Evolutionary conservation across 2,888 invertebrate genomes (phyloP).

Genomic region (Orthosia cruda): DNA sequence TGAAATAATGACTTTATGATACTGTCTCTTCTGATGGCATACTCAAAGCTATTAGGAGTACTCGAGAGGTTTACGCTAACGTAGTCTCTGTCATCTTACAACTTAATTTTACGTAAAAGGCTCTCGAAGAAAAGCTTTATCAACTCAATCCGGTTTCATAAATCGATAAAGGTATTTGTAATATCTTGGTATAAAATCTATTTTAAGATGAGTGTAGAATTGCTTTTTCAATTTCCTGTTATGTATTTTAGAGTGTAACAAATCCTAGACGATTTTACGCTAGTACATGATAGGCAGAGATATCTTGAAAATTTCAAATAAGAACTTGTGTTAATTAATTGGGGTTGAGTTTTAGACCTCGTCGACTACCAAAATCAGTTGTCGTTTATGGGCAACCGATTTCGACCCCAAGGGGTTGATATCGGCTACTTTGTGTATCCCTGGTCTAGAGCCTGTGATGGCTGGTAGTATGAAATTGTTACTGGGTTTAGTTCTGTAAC

Average conservation of each 20-base stretch:
- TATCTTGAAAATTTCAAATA: no score
- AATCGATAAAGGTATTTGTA: constrained; percentile 2
- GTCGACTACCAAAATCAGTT: no score
- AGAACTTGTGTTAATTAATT: no score
- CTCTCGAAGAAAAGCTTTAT: constrained; percentile 13
- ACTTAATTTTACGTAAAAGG: constrained; percentile 35
- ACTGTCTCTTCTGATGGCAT: constrained; percentile 23
- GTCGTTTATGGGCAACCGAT: no score
- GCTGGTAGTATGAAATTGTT: no score
- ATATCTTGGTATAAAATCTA: background rate
- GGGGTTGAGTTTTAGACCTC: no score
- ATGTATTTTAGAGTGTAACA: background rate
- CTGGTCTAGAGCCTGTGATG: no score
- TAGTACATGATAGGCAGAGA: no score
- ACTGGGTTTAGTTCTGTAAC: no score
- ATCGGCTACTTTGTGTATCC: no score
- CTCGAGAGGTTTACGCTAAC: constrained; percentile 34
- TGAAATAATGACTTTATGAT: constrained; percentile 5
- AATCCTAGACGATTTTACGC: no score
- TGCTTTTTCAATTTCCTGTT: background rate
- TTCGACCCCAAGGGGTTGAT: no score
- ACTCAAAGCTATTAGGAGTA: constrained; percentile 27
- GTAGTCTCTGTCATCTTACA: constrained; percentile 28
- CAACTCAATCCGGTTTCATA: constrained; percentile 16
- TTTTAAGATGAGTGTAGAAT: background rate